These are phyloP conservation scores for Hypena proboscidalis DNA, from an alignment of 2,888 invertebrate genomes.

Conservation along the genomic window DNA sequence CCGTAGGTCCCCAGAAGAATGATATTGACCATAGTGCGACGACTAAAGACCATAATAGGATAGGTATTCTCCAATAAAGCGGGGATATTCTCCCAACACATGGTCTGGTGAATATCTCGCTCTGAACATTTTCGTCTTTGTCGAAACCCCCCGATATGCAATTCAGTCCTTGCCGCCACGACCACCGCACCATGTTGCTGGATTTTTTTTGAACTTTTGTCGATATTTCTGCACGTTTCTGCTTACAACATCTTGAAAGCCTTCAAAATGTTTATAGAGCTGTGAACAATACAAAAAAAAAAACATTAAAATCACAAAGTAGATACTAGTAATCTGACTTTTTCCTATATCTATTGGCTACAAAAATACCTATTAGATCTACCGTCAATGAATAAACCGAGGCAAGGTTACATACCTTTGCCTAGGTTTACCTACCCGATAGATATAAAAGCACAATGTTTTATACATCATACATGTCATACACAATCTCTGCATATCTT, in stretches of 20 bases:
- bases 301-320: neutral
- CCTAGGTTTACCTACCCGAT: too few relatives aligned
- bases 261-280: slow-evolving; percentile 27
- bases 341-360: too few relatives aligned
- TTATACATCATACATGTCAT: too few relatives aligned
- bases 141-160: slow-evolving; percentile 62
- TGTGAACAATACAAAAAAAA: slow-evolving; percentile 36
- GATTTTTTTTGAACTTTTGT: slow-evolving; percentile 11
- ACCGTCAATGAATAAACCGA: too few relatives aligned
- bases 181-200: slow-evolving; percentile 53
- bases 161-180: slow-evolving; percentile 56
- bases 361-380: too few relatives aligned
- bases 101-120: slow-evolving; percentile 63
- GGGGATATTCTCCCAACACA: slow-evolving; percentile 63
- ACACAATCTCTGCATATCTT: too few relatives aligned
- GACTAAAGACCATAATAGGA: slow-evolving; percentile 65
- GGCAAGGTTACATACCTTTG: too few relatives aligned
- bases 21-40: slow-evolving; percentile 62
- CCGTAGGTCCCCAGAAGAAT: slow-evolving; percentile 71
- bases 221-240: slow-evolving; percentile 6
- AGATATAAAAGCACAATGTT: too few relatives aligned
- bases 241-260: slow-evolving; percentile 34
- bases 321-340: too few relatives aligned
- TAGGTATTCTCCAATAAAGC: slow-evolving; percentile 72
- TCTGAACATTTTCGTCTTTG: slow-evolving; percentile 53